phyloP scores from a whole-genome alignment of 2,888 invertebrate species.

The Rhagium mordax region DNA sequence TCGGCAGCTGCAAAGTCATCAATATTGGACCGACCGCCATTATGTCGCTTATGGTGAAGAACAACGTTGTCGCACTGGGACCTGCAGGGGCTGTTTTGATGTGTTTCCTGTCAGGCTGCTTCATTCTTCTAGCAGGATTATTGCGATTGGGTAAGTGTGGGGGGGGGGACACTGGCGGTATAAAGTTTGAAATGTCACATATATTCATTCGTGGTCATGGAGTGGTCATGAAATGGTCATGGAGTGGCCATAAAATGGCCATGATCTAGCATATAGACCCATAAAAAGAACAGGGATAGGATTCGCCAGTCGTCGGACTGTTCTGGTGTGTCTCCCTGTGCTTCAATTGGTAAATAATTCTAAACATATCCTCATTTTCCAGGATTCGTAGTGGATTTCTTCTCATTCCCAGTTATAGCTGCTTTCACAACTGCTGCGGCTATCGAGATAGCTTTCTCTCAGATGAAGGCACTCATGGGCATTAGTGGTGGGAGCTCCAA shows the following conservation, averaged over 20 bases:
- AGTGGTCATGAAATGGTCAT: no score
- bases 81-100: conserved; percentile 81
- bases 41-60: conserved; percentile 85
- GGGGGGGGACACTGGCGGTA: no score
- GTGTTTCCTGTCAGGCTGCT: conserved; percentile 81
- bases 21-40: conserved; percentile 92
- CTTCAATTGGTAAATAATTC: no score
- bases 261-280: no score
- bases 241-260: no score
- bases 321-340: no score
- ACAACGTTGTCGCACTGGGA: conserved; percentile 76
- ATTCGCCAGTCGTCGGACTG: no score
- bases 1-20: conserved; percentile 73
- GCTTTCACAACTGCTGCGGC: conserved; percentile 92
- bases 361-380: no score
- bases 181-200: conserved; percentile 30
- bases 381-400: conserved; percentile 88
- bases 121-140: conserved; percentile 81
- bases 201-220: no score
- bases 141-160: conserved; percentile 77
- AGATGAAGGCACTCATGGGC: conserved; percentile 83
- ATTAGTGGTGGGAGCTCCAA: conserved; percentile 76
- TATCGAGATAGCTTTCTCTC: conserved; percentile 85
- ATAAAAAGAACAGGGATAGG: no score
- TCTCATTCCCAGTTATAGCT: conserved; percentile 87